Base-by-base conservation (phyloP, 2,888 invertebrate species). In the Willowsia nigromaculata region DNA sequence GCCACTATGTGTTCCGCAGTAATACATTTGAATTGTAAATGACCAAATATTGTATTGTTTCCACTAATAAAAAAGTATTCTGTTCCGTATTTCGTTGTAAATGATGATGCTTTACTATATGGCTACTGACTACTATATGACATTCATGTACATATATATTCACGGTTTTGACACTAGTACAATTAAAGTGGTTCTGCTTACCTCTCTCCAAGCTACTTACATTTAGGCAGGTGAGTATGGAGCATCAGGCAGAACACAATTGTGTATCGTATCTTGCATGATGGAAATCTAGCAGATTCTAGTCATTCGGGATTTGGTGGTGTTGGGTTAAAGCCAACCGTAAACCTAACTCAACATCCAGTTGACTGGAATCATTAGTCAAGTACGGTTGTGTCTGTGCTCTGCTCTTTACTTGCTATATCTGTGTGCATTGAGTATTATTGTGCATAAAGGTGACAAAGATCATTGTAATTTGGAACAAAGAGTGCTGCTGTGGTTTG, bases 291-390 rank as follows among this genome's bases (percentile, higher is more conserved):
- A 33, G 9, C 13, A 11, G 78, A 56, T 37, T 50, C 30, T 25
- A 30, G 9, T 30, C 78, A 80, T 80, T 80, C 56, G 56, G 82
- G 22, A 80, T 56, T 37, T 30, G 56, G 30, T 56, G 25, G 7
- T 59, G 47, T 81, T 87, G 47, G 74, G 84, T 88, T 84, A 78
- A 88, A 88, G 78, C 68, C 71, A 85, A 30, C 76, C 71, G 71
- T 71, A 53, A 84, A 71, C 89, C 89, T 89, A 71, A 50, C 85
- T 85, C 43, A 78, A 81, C 78, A 89, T 89, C 89, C 89, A 89
- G 89, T 89, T 71, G 53, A 13, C 85, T 89, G 89, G 89, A 89
- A 71, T 82, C 85, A 30, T 40, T 89, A 82, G 85, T 47, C 37
- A 71, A 78, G 89, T 40, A 65, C 81, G 78, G 84, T 78, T 78